Conservation (phyloP, 2,113 vertebrate species). For the Crotophaga sulcirostris region DNA sequence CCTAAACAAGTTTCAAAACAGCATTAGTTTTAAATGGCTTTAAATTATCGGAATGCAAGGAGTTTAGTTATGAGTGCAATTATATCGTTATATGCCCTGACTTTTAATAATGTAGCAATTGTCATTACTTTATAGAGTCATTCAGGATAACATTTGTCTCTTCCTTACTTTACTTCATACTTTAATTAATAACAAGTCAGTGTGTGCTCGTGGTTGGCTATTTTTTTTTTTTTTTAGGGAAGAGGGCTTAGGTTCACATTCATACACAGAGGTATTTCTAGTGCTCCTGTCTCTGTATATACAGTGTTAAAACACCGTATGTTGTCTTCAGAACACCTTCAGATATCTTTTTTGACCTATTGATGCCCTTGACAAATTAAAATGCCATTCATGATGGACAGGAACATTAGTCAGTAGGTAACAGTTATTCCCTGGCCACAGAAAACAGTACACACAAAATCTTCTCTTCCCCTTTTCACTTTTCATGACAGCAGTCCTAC, state of each 20-base stretch:
- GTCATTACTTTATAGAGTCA: neutral
- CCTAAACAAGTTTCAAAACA: neutral
- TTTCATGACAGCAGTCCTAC: neutral
- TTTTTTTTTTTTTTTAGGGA: too few relatives aligned
- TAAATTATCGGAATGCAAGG: neutral
- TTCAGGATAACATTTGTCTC: neutral
- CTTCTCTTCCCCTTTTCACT: conserved; percentile 2
- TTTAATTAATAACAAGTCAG: neutral
- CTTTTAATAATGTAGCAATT: neutral
- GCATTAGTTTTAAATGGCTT: neutral
- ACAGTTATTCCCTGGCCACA: neutral
- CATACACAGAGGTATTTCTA: neutral
- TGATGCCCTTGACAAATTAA: conserved; percentile 60
- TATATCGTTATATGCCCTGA: neutral
- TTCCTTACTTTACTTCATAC: neutral
- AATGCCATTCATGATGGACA: conserved; percentile 46
- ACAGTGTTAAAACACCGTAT: neutral
- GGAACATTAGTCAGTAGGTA: conserved; percentile 43
- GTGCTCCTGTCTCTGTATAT: neutral
- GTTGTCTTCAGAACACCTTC: conserved; percentile 44
- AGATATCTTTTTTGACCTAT: conserved; percentile 63
- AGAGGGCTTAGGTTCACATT: fast-evolving
- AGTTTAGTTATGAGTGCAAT: neutral
- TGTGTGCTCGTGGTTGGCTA: neutral
- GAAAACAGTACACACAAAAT: neutral